These are phyloP conservation scores for Leptobrachium ailaonicum DNA, from an alignment of 2,113 vertebrate species.

Conservation along the genomic window DNA sequence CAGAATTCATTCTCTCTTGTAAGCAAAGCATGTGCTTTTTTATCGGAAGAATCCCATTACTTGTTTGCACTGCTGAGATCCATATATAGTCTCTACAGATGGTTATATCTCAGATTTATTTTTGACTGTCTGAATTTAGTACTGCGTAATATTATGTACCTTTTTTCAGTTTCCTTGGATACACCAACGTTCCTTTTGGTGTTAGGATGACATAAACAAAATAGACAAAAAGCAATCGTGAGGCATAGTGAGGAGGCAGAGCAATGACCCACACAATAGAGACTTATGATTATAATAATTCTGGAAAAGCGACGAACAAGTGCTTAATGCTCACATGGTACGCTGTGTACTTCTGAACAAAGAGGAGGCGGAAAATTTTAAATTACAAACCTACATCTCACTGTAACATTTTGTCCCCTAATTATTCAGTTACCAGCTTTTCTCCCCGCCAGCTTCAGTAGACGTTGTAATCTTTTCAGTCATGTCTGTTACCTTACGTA, in stretches of 20 bases:
- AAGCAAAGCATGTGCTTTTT: too few species aligned
- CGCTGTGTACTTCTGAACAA: slow-evolving; percentile 31
- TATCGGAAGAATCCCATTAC: neutral
- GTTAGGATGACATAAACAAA: slow-evolving; percentile 22
- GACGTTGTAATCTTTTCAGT: slow-evolving; percentile 21
- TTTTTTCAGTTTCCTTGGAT: neutral
- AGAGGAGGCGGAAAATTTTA: slow-evolving; percentile 37
- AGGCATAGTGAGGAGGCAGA: slow-evolving; percentile 2
- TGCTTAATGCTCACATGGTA: slow-evolving; percentile 23
- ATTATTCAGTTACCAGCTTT: slow-evolving; percentile 27
- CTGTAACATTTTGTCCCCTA: slow-evolving; percentile 38
- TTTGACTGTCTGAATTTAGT: neutral
- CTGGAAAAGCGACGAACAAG: slow-evolving; percentile 18
- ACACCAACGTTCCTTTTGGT: neutral
- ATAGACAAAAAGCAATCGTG: slow-evolving; percentile 21
- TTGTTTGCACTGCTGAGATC: neutral
- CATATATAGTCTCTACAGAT: neutral
- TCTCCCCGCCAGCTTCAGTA: slow-evolving; percentile 21
- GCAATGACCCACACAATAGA: slow-evolving; percentile 25
- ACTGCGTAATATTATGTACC: neutral
- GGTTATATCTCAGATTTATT: neutral
- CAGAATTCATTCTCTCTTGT: too few species aligned
- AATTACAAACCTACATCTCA: slow-evolving; percentile 39
- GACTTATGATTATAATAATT: slow-evolving; percentile 36
- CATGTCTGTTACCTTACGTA: slow-evolving; percentile 8